A percentile compares a stretch with the other conserved stretches of the same genome.
phyloP scores from a whole-genome alignment of 2,113 vertebrate genomes.

The Bagarius yarrelli region DNA sequence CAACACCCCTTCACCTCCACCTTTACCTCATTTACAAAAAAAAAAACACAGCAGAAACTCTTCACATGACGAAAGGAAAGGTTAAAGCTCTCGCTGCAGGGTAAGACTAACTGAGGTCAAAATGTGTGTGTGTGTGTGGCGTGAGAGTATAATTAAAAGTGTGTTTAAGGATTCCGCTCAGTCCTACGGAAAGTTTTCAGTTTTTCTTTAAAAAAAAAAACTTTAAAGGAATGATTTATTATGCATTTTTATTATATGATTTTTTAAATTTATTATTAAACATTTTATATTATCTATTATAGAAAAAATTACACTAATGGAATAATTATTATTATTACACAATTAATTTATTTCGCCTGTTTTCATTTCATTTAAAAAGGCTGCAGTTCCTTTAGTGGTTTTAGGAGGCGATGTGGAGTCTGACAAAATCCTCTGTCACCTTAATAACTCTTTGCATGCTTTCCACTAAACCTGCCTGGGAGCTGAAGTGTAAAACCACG shows the following conservation, averaged over 20 bases:
- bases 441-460: background rate
- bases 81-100: conserved; percentile 19
- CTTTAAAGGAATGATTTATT: too few relatives aligned
- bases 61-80: conserved; percentile 10
- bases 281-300: too few relatives aligned
- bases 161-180: background rate
- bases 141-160: background rate
- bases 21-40: too few relatives aligned
- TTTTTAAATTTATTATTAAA: too few relatives aligned
- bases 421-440: background rate
- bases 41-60: background rate
- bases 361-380: background rate
- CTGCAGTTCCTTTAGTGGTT: background rate
- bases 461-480: background rate
- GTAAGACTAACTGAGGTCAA: conserved; percentile 27
- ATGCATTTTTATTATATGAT: too few relatives aligned
- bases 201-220: too few relatives aligned
- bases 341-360: too few relatives aligned
- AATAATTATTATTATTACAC: too few relatives aligned
- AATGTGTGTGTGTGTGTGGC: conserved; percentile 13
- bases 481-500: background rate
- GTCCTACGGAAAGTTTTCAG: too few relatives aligned
- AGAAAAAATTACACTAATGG: too few relatives aligned
- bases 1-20: background rate
- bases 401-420: background rate